A percentile compares a stretch with the other conserved stretches of the same genome.
Evolutionary conservation across 2,888 invertebrate genomes (phyloP).

Genomic region (Oegoconia quadripuncta): DNA sequence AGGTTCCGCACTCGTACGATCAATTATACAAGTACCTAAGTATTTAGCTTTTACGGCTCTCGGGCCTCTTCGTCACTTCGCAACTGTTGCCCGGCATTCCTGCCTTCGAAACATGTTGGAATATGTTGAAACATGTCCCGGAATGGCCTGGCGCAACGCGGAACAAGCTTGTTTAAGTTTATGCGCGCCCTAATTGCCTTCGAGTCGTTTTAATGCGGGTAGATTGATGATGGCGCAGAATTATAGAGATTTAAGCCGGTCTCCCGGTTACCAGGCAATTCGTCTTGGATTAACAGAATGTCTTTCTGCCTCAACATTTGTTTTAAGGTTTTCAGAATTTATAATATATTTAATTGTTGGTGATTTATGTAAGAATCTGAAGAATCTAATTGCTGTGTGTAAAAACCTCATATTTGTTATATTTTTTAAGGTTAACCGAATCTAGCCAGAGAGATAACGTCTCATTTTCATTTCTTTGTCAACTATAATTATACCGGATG

Average conservation of each 20-base stretch:
- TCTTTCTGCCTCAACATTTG: constrained; percentile 20
- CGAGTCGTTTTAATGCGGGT: constrained; percentile 5
- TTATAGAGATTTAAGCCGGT: constrained; percentile 12
- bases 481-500: too few relatives aligned
- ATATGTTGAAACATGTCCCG: not conserved
- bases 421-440: too few relatives aligned
- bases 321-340: too few relatives aligned
- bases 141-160: not conserved
- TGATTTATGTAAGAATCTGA: too few relatives aligned
- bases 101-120: not conserved
- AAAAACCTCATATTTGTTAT: too few relatives aligned
- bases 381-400: too few relatives aligned
- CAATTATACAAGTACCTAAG: constrained; percentile 13
- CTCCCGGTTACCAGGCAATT: constrained; percentile 5
- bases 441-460: too few relatives aligned
- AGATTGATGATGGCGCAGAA: constrained; percentile 14
- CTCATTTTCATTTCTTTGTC: too few relatives aligned
- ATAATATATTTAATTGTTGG: too few relatives aligned
- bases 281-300: constrained; percentile 21
- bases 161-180: not conserved
- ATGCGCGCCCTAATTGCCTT: not conserved
- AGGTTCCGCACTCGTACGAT: constrained; percentile 1
- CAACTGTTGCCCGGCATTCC: not conserved
- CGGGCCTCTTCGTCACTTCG: not conserved
- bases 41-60: constrained; percentile 8